A percentile compares a stretch with the other conserved stretches of the same genome.
phyloP scores from a whole-genome alignment of 2,113 vertebrate species.

The Axis porcinus region DNA sequence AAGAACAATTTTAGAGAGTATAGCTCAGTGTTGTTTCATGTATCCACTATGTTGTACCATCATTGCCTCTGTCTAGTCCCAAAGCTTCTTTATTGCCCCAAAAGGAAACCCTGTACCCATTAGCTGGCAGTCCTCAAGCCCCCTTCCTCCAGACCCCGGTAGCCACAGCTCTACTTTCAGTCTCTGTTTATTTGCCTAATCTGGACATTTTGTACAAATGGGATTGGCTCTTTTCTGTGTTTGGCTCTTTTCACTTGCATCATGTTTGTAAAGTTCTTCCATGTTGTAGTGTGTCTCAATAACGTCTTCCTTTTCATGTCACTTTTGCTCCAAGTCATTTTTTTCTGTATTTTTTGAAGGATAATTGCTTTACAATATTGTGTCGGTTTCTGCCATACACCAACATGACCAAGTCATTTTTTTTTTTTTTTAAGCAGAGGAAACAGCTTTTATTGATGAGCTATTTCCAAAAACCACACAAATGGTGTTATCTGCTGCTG shows the following conservation, averaged over 20 bases:
- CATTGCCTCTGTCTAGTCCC: neutral
- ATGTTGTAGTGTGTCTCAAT: accelerated
- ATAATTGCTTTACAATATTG: neutral
- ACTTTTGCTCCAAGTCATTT: neutral
- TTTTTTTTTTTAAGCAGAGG: neutral
- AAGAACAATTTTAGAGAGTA: too few species aligned
- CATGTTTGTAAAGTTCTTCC: accelerated
- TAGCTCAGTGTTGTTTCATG: neutral
- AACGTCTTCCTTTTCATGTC: neutral
- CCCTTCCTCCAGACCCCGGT: accelerated
- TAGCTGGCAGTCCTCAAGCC: accelerated
- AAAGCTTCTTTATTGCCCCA: neutral
- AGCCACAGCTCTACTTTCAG: accelerated
- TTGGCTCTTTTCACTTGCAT: too few species aligned
- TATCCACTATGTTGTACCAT: accelerated
- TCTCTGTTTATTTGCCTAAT: neutral
- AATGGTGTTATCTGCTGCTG: neutral
- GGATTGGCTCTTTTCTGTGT: neutral
- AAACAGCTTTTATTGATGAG: neutral
- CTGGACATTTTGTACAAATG: accelerated
- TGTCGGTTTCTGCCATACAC: neutral
- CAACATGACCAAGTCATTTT: neutral
- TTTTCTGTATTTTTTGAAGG: neutral
- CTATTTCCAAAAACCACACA: neutral
- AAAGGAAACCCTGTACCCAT: neutral